phyloP scores from a whole-genome alignment of 53 echinoderm and acorn worm genomes.

The Holothuria leucospilota region DNA sequence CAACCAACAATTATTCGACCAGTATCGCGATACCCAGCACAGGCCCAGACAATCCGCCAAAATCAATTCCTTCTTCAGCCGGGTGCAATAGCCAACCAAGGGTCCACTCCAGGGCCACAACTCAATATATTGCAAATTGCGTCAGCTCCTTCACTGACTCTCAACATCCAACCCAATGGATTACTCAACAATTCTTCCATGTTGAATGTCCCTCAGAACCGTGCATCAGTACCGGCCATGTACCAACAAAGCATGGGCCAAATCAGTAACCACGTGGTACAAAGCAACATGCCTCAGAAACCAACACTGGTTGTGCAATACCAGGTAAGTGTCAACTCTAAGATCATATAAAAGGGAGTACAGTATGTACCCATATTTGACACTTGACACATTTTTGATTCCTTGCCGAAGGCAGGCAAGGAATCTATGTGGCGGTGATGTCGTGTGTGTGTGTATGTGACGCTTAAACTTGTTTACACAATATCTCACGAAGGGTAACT shows the following conservation, averaged over 20 bases:
- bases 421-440: too few species aligned
- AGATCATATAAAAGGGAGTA: too few species aligned
- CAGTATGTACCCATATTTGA: too few species aligned
- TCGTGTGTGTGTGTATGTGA: too few species aligned
- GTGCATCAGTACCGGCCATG: neutral
- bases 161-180: constrained; percentile 22
- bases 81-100: constrained; percentile 34
- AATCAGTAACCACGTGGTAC: neutral
- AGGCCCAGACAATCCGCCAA: constrained; percentile 31
- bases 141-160: constrained; percentile 31
- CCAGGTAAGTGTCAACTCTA: neutral
- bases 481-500: too few species aligned
- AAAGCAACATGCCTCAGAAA: constrained; percentile 16
- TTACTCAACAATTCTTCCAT: constrained; percentile 16
- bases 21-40: constrained; percentile 27
- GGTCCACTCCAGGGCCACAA: constrained; percentile 25
- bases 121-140: constrained; percentile 38
- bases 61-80: constrained; percentile 14
- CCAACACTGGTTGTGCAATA: constrained; percentile 46
- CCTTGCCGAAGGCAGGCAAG: too few species aligned
- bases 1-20: constrained; percentile 30
- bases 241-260: constrained; percentile 8
- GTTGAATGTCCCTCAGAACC: neutral
- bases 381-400: too few species aligned
- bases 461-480: too few species aligned